A percentile compares a stretch with the other conserved stretches of the same genome.
These are phyloP conservation scores for Tragelaphus imberbis DNA, from an alignment of 2,113 vertebrate genomes.

Conservation along the genomic window DNA sequence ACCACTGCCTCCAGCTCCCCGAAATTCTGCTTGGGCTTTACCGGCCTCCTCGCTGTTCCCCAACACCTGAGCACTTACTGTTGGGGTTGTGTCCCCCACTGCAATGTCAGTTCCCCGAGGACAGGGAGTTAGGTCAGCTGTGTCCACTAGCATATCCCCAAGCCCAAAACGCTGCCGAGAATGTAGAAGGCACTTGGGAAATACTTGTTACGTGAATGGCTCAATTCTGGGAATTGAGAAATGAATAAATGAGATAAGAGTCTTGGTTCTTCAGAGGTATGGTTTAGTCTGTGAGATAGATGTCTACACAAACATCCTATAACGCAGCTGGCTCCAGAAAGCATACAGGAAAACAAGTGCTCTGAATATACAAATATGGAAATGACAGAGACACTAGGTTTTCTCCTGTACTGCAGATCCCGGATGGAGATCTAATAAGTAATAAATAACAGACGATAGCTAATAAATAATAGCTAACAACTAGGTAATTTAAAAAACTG, in stretches of 20 bases:
- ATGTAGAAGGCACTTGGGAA: not conserved
- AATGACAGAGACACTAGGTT: not conserved
- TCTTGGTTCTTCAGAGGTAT: not conserved
- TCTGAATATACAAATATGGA: not conserved
- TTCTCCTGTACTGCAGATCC: not conserved
- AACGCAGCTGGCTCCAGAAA: not conserved
- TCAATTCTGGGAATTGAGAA: not conserved
- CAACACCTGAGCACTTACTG: not conserved
- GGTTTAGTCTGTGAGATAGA: not conserved
- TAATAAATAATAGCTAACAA: not conserved
- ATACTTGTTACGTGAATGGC: not conserved
- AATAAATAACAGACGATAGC: not conserved
- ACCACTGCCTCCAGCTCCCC: not conserved
- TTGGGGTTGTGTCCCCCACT: no score
- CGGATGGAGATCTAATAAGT: not conserved
- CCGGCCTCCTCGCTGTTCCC: not conserved
- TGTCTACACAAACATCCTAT: not conserved
- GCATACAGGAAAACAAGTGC: not conserved
- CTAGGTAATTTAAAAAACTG: not conserved
- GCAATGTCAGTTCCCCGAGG: not conserved
- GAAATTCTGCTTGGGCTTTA: not conserved
- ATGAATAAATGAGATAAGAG: not conserved
- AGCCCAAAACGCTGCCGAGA: not conserved
- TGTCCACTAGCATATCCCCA: not conserved
- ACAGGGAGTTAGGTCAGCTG: not conserved